phyloP scores from a whole-genome alignment of 2,888 invertebrate species.

The Thumatha senex region DNA sequence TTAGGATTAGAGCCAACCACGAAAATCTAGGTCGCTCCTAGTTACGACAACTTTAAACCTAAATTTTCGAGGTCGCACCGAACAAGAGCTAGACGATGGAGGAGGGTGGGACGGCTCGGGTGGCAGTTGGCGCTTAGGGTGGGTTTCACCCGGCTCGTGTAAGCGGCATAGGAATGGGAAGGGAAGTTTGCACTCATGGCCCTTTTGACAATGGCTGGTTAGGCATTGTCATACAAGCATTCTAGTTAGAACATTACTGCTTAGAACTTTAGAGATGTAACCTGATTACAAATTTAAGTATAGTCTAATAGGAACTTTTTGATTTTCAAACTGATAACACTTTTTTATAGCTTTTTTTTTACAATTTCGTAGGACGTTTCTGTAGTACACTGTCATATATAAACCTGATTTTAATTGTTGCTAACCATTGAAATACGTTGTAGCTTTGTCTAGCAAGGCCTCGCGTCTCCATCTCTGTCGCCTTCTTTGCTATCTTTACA shows the following conservation, averaged over 20 bases:
- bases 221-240: slow-evolving; percentile 30
- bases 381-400: no score
- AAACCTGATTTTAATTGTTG: no score
- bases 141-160: slow-evolving; percentile 39
- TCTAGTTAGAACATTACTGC: slow-evolving; percentile 29
- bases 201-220: slow-evolving; percentile 48
- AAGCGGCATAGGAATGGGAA: slow-evolving; percentile 31
- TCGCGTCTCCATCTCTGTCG: no score
- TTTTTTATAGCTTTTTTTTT: no score
- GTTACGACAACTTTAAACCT: slow-evolving; percentile 39
- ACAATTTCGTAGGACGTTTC: no score
- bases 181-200: slow-evolving; percentile 61
- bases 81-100: slow-evolving; percentile 66
- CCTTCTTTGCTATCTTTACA: no score
- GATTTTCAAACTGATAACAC: no score
- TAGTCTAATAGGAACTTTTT: no score
- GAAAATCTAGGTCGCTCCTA: slow-evolving; percentile 25
- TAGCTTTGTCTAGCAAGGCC: no score
- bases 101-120: slow-evolving; percentile 34
- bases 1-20: slow-evolving; percentile 13
- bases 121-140: slow-evolving; percentile 25
- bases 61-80: slow-evolving; percentile 70
- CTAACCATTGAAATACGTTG: no score
- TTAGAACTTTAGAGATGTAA: slow-evolving; percentile 20
- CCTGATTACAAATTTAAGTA: not conserved